Evolutionary conservation across 1,140 invertebrate species (phyloP), one percentile per base, ranked within the genome.

Genomic region (Tachypleus tridentatus): DNA sequence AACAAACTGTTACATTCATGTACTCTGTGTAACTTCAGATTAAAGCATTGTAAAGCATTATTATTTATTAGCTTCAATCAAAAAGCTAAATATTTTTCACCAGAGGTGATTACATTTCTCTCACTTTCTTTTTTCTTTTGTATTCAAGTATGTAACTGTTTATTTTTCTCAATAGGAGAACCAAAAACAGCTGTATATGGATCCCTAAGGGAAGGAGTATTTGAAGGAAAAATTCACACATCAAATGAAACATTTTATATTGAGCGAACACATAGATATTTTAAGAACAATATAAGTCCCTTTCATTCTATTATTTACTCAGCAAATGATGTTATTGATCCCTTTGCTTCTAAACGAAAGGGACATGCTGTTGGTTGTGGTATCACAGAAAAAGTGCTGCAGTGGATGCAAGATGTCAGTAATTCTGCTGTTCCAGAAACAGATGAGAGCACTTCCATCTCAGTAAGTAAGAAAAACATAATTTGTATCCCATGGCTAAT

Each of bases 301-400:
- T 82, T 91, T 76, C 96, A 98, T 82, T 97, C 95, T 56, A 85
- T 98, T 66, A 98, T 99, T 75, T 98, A 98, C 80, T 86, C 86
- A 71, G 93, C 97, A 73, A 82, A 87, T 68, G 88, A 97, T 77
- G 87, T 98, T 66, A 83, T 85, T 71, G 89, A 97, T 81, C 87
- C 89, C 50, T 91, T 92, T 77, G 81, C 84, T 65, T 79, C 88
- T 73, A 75, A 81, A 64, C 81, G 89, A 76, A 83, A 87, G 79
- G 88, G 88, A 88, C 80, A 81, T 59, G 54, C 81, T 57, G 57
- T 76, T 76, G 91, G 91, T 6, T 94, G 91, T 78, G 93, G 91
- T 57, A 85, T 93, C 53, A 91, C 84, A 8, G 87, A 91, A 66
- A 87, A 92, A 65, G 83, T 93, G 49, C 83, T 86, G 63, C 83